A percentile compares a stretch with the other conserved stretches of the same genome.
Evolutionary conservation across 2,113 vertebrate species (phyloP).

Genomic region (Nycticryphes semicollaris): DNA sequence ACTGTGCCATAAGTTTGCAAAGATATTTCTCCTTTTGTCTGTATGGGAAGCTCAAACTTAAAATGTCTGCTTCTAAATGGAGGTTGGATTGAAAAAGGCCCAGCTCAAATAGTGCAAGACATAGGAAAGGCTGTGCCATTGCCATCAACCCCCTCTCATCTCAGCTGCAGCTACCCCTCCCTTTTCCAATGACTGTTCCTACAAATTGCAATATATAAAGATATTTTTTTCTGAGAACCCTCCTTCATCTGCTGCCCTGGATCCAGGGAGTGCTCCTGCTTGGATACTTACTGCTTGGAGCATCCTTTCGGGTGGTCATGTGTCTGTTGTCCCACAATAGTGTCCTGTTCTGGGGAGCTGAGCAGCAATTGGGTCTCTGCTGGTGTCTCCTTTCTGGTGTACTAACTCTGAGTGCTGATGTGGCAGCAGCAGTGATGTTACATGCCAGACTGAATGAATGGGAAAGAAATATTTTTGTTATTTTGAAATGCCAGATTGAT

Average conservation of each 20-base stretch:
- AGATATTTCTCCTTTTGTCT: background rate
- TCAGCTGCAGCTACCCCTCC: background rate
- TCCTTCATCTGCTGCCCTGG: background rate
- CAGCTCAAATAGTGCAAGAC: background rate
- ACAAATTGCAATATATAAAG: background rate
- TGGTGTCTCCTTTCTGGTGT: background rate
- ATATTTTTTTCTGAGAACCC: background rate
- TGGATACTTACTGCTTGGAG: background rate
- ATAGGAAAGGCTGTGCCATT: background rate
- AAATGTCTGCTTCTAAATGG: fast-evolving
- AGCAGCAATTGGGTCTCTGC: background rate
- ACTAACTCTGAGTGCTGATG: background rate
- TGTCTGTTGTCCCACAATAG: fast-evolving
- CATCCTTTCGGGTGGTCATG: background rate
- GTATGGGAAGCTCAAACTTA: background rate
- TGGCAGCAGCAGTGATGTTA: background rate
- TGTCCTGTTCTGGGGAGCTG: background rate
- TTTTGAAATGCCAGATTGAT: slow-evolving; percentile 49
- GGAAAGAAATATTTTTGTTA: slow-evolving; percentile 43
- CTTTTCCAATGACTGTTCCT: background rate
- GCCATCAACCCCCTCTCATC: background rate
- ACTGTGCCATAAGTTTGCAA: fast-evolving
- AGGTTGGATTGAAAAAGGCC: background rate
- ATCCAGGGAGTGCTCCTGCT: background rate
- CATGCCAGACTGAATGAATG: slow-evolving; percentile 37